Evolutionary conservation across 2,113 vertebrate species (phyloP).

Genomic region (Nymphicus hollandicus): DNA sequence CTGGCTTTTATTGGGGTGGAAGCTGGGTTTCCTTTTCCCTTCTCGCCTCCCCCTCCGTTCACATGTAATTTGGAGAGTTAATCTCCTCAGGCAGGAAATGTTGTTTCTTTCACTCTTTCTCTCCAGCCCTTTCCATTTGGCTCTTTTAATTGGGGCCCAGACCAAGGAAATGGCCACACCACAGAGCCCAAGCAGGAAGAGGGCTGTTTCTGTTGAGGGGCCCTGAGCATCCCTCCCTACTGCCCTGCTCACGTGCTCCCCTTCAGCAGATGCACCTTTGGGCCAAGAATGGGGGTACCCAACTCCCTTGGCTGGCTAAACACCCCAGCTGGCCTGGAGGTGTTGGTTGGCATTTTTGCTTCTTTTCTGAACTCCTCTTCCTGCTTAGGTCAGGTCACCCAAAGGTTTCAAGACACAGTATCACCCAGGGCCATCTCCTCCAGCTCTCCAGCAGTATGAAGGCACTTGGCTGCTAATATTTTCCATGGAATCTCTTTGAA

Average conservation of each 20-base stretch:
- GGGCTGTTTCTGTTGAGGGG: background rate
- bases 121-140: conserved; percentile 37
- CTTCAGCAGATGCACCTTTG: background rate
- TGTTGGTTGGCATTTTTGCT: background rate
- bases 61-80: conserved; percentile 72
- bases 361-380: background rate
- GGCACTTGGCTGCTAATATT: background rate
- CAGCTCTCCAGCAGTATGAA: background rate
- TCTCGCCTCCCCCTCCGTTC: conserved; percentile 46
- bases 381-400: background rate
- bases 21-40: conserved; percentile 83
- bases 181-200: conserved; percentile 20
- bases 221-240: background rate
- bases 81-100: conserved; percentile 70
- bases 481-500: background rate
- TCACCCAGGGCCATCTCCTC: background rate
- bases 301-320: background rate
- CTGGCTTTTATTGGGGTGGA: conserved; percentile 77
- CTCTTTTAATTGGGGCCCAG: conserved; percentile 66
- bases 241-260: accelerated
- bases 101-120: conserved; percentile 67
- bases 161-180: conserved; percentile 35
- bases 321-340: background rate
- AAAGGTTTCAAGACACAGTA: background rate
- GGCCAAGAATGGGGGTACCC: background rate